Evolutionary conservation across 2,888 invertebrate genomes (phyloP).

Genomic region (Meteorus colon): DNA sequence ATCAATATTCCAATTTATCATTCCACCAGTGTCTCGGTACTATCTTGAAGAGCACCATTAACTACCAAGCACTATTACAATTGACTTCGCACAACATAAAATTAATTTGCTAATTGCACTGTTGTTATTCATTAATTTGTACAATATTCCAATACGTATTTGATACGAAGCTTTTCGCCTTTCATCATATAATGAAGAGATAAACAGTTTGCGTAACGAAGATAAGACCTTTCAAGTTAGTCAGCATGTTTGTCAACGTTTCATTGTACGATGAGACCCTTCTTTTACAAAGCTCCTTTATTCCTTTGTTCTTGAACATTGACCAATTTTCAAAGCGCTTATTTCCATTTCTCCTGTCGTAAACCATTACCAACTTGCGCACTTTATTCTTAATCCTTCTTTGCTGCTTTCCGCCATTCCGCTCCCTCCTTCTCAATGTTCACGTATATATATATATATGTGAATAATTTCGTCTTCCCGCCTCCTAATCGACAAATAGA

Average conservation of each 20-base stretch:
- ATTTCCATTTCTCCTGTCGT: slow-evolving; percentile 19
- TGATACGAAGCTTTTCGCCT: not conserved
- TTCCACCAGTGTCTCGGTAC: too few relatives aligned
- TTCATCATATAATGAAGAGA: slow-evolving; percentile 2
- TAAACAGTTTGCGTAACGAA: not conserved
- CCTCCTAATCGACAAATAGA: slow-evolving; percentile 30
- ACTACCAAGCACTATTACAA: too few relatives aligned
- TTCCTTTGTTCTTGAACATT: slow-evolving; percentile 21
- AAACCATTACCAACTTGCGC: slow-evolving; percentile 17
- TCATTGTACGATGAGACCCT: slow-evolving; percentile 20
- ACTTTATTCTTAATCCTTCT: slow-evolving; percentile 16
- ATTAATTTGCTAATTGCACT: not conserved
- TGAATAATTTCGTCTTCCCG: not conserved
- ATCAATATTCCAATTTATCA: too few relatives aligned
- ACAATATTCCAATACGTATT: not conserved
- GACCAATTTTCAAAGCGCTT: slow-evolving; percentile 26
- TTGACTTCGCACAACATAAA: not conserved
- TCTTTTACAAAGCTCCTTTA: slow-evolving; percentile 14
- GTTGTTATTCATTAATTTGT: not conserved
- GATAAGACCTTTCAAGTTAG: slow-evolving; percentile 27
- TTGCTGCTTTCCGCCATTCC: not conserved
- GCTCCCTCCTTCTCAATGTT: not conserved
- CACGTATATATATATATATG: not conserved
- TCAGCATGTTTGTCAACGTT: slow-evolving; percentile 26
- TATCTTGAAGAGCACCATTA: too few relatives aligned